Base-by-base conservation (phyloP, 2,113 vertebrate species). In the Acrocephalus kingi region DNA sequence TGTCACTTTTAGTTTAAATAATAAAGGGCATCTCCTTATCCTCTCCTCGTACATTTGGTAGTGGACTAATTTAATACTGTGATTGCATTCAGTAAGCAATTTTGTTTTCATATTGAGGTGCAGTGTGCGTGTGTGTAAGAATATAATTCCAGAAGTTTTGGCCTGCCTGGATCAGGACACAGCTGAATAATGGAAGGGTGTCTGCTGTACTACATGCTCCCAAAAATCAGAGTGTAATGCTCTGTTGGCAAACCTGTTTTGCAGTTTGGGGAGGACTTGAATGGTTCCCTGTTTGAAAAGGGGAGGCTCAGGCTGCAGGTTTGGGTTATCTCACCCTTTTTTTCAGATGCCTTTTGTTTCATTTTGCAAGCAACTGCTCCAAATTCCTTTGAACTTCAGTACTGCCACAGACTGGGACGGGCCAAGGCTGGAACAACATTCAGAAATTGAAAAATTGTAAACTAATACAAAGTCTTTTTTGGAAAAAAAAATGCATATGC, bases 11-110 rank as follows among this genome's bases (percentile, higher is more conserved):
- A 79, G 63, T 85, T 91, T 74, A 90, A 90, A 92, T 59, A 89
- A 79, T 78, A 80, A 95, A 94, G 62, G 79, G 31, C 46, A 89
- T 59, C 66, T 93, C 35, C 31, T 88, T 89, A 46, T 75, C 30
- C 20, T 73, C 25, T 74, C 54, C 52, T 56, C 5, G 54, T 62
- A 63, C 56, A 58, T 90, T 94, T 76, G 75, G 41, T 64, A 55
- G 43, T 35, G 72, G 49, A 48, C 52, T 94, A n/a, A 39, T 94
- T 92, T 75, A 63, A 91, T 85, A 33, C 39, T 10, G 16, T 22
- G 25, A 41, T 46, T 79, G 52, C 31, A 52, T 49, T 82, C 68
- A 46, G 61, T 64, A 87, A 91, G 39, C 41, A 66, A 15, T 89
- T 93, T 84, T 61, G 20, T 49, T 79, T 56, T 84, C 46, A 31